Conservation (phyloP, 2,888 invertebrate genomes). For the Campoletis raptor region DNA sequence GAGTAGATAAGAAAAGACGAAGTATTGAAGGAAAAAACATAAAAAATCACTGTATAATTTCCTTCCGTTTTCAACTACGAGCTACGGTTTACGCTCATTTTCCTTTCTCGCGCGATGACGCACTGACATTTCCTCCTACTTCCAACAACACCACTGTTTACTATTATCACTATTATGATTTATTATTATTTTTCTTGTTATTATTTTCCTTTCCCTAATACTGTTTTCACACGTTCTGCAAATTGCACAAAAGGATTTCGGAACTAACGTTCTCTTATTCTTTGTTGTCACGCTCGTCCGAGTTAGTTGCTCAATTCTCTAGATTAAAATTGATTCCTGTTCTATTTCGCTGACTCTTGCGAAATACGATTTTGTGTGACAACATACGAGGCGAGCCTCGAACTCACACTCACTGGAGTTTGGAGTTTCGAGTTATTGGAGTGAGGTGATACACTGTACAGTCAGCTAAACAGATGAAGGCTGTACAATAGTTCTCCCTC, state of each 20-base stretch:
- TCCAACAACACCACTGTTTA: conserved; percentile 16
- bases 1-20: neutral
- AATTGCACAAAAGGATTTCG: neutral
- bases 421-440: neutral
- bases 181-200: conserved; percentile 34
- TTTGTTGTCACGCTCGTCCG: conserved; percentile 35
- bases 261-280: neutral
- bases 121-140: conserved; percentile 41
- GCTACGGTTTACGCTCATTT: neutral
- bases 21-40: neutral
- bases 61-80: neutral
- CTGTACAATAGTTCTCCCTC: neutral
- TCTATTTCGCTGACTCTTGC: neutral
- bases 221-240: neutral
- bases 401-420: conserved; percentile 2
- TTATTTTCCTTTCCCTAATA: conserved; percentile 25
- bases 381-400: conserved; percentile 1
- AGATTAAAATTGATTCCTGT: conserved; percentile 2
- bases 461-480: neutral
- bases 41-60: neutral
- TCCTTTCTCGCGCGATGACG: conserved; percentile 50
- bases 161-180: conserved; percentile 17
- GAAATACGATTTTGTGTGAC: neutral
- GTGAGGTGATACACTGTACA: neutral
- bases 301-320: conserved; percentile 38